Conservation (phyloP, 2,113 vertebrate species). For the Mustelus asterias region DNA sequence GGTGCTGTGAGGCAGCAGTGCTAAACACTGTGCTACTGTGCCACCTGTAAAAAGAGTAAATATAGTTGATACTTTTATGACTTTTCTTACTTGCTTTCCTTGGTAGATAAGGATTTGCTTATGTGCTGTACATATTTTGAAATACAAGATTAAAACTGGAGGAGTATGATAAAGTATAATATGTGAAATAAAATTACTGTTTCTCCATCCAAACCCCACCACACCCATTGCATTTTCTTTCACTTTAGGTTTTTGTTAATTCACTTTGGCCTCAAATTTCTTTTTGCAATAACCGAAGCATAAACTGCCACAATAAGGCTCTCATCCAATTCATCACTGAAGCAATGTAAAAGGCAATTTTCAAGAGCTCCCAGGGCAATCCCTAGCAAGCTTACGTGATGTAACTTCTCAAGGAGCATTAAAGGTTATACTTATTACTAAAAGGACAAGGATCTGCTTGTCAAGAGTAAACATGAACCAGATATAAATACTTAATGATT, state of each 20-base stretch:
- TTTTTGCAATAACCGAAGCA: not conserved
- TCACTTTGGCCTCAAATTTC: not conserved
- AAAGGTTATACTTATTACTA: not conserved
- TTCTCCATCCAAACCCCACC: not conserved
- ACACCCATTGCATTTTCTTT: not conserved
- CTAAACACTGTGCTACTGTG: too few species aligned
- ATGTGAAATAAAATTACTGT: slow-evolving; percentile 3
- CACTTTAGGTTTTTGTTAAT: not conserved
- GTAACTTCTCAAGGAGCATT: slow-evolving; percentile 18
- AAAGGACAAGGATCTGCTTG: not conserved
- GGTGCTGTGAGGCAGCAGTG: too few species aligned
- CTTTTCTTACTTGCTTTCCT: not conserved
- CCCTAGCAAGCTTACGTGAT: not conserved
- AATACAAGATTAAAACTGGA: not conserved
- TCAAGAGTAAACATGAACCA: slow-evolving; percentile 27
- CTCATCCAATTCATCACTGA: not conserved
- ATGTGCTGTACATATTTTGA: not conserved
- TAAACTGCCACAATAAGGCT: not conserved
- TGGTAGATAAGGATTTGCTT: not conserved
- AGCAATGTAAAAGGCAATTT: slow-evolving; percentile 26
- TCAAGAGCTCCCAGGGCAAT: slow-evolving; percentile 25
- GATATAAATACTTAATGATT: not conserved
- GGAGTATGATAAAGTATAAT: not conserved
- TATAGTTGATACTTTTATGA: not conserved
- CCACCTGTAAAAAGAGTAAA: not conserved